A percentile compares a stretch with the other conserved stretches of the same genome.
Conservation (phyloP, 2,113 vertebrate species). For the Alethe castanea region DNA sequence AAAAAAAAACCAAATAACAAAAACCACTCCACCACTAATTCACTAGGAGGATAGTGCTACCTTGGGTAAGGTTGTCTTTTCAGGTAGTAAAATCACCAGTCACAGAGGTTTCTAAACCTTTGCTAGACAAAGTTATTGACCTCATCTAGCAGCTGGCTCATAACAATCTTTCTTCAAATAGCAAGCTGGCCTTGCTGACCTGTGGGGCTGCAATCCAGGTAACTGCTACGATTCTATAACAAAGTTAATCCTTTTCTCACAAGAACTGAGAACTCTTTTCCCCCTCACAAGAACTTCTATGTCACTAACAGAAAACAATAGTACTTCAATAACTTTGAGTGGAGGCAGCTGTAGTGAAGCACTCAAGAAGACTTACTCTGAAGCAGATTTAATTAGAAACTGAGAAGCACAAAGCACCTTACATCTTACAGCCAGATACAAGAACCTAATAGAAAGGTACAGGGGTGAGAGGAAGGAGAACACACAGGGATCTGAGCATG, state of each 20-base stretch:
- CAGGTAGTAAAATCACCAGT: not conserved
- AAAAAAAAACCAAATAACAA: not conserved
- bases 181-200: not conserved
- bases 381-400: conserved; percentile 7
- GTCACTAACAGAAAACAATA: not conserved
- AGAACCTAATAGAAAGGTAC: not conserved
- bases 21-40: not conserved
- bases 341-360: not conserved
- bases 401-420: not conserved
- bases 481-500: not conserved
- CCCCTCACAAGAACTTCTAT: not conserved
- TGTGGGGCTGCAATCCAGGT: not conserved
- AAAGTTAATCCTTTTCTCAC: not conserved
- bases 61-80: not conserved
- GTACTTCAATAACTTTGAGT: not conserved
- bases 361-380: not conserved
- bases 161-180: not conserved
- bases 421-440: not conserved
- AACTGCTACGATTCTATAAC: not conserved
- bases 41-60: not conserved
- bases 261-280: not conserved
- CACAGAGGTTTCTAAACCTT: not conserved
- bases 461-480: not conserved
- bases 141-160: not conserved
- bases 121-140: not conserved